Conservation (phyloP, 2,888 invertebrate genomes). For the Epinotia demarniana region DNA sequence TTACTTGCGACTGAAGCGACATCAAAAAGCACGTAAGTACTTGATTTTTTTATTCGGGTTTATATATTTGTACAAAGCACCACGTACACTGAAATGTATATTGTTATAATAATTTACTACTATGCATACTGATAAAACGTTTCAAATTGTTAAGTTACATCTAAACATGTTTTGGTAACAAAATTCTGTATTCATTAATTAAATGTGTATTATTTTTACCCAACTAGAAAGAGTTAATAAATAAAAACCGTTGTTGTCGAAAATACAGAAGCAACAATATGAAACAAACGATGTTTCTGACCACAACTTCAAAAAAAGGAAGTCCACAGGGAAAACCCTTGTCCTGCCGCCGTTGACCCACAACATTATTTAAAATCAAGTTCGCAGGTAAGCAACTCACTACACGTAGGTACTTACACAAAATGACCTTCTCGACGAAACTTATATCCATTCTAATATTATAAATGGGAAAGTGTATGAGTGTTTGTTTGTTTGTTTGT, state of each 20-base stretch:
- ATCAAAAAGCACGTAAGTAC: neutral
- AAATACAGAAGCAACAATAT: conserved; percentile 1
- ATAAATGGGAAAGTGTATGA: no score
- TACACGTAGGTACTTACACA: neutral
- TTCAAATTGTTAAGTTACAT: conserved; percentile 62
- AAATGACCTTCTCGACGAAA: neutral
- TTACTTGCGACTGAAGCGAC: neutral
- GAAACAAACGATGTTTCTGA: conserved; percentile 24
- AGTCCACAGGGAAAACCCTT: conserved; percentile 19
- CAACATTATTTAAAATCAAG: conserved; percentile 32
- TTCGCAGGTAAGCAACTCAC: conserved; percentile 14
- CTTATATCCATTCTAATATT: neutral
- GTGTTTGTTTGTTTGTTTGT: no score
- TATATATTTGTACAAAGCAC: conserved; percentile 6
- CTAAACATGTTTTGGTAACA: conserved; percentile 60
- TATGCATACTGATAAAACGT: conserved; percentile 20
- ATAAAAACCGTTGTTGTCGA: neutral
- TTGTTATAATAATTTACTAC: conserved; percentile 25
- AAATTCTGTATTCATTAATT: conserved; percentile 65
- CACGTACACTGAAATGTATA: conserved; percentile 12
- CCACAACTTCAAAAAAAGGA: conserved; percentile 28
- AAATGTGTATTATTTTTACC: conserved; percentile 57
- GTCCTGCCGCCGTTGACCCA: neutral
- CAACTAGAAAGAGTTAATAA: neutral
- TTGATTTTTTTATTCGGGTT: neutral